Evolutionary conservation across 2,113 vertebrate genomes (phyloP), one percentile per base, ranked within the genome.

Genomic region (Embiotoca jacksoni): DNA sequence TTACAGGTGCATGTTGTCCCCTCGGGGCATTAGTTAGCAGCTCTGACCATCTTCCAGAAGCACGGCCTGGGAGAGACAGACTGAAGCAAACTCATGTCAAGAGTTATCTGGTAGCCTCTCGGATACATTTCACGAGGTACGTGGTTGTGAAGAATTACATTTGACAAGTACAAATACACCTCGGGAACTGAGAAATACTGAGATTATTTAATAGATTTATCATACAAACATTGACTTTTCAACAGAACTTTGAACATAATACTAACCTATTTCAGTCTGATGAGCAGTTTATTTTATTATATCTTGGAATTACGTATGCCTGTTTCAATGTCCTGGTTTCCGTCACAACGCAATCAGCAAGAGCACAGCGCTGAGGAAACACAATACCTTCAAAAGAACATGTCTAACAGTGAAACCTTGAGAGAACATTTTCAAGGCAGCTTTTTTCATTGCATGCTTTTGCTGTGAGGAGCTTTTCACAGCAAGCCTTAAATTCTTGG

Each of bases 1-100:
- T 70, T 91, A 82, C 90, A 90, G 89, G 90, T 92, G 85, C 44
- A 66, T 33, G 68, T 32, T 62, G 83, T 87, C 84, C 74, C 82
- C 66, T 64, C 46, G 72, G 78, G 90, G 65, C 80, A 60, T 60
- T 76, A 85, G 54, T 88, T 85, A 90, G 85, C 84, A 46, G 65
- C 70, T 88, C 77, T 81, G 53, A 47, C 80, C 54, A 32, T 53
- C 76, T 65, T 62, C 69, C 57, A 66, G 54, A 47, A 52, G 7
- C 64, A 54, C 15, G 10, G 62, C 55, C 47, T 32, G 31, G 73
- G n/a, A 64, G 36, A 73, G 39, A 52, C 50, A 77, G 60, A 49
- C 71, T 46, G 50, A 77, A 61, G 65, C 14, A 65, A 72, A 63
- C 39, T 10, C 36, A 59, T 74, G 56, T 70, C 52, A 52, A 32